Percentiles rank a stretch among this genome's conserved stretches.
Evolutionary conservation across 2,888 invertebrate species (phyloP).

Genomic region (Hirudinaria manillensis): DNA sequence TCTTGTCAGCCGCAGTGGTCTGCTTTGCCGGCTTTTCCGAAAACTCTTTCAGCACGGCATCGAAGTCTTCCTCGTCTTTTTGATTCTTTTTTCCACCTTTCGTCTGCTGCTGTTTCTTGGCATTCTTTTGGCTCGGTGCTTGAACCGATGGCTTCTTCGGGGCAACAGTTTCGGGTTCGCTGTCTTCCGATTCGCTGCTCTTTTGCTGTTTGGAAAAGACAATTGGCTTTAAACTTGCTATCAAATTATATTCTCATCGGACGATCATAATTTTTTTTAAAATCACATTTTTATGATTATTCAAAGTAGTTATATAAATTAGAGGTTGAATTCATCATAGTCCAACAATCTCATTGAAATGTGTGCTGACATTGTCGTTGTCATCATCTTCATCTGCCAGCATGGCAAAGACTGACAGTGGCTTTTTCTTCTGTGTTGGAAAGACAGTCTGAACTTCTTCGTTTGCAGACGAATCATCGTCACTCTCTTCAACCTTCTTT

Average conservation of each 20-base stretch:
- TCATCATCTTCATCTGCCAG: constrained; percentile 9
- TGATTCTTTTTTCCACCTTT: constrained; percentile 38
- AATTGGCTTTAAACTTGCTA: no score
- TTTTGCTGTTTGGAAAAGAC: not conserved
- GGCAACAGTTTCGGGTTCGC: not conserved
- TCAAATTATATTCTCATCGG: no score
- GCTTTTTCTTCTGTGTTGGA: not conserved
- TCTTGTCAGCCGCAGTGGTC: constrained; percentile 39
- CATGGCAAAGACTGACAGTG: not conserved
- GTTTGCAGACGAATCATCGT: not conserved
- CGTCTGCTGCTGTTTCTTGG: constrained; percentile 29
- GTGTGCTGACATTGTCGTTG: not conserved
- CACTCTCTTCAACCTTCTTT: not conserved
- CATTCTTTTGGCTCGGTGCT: constrained; percentile 7
- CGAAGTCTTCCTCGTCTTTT: constrained; percentile 47
- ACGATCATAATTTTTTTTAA: not conserved
- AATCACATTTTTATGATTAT: not conserved
- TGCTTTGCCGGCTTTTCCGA: constrained; percentile 37
- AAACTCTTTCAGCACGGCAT: constrained; percentile 49
- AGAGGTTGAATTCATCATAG: not conserved
- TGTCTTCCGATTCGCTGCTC: not conserved
- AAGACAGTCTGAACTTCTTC: not conserved
- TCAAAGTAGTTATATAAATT: not conserved
- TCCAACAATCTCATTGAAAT: not conserved
- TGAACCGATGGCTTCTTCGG: not conserved